phyloP scores from a whole-genome alignment of 1,140 invertebrate species.

The Monomorium pharaonis region DNA sequence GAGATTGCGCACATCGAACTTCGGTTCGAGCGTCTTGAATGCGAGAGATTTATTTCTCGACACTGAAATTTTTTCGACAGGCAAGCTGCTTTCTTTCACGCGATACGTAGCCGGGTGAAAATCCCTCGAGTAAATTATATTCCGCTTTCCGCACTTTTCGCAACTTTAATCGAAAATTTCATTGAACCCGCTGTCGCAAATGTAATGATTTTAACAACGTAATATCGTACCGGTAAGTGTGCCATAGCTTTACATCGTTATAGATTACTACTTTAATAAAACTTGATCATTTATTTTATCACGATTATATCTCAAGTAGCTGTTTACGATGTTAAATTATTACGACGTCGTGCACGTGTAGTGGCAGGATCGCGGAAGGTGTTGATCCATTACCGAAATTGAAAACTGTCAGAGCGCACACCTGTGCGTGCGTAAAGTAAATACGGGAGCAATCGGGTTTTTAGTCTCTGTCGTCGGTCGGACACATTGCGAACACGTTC shows the following conservation, averaged over 20 bases:
- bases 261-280: not conserved
- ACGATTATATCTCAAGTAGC: not conserved
- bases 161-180: constrained; percentile 10
- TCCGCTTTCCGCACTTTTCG: not conserved
- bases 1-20: not conserved
- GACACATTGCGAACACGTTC: constrained; percentile 1
- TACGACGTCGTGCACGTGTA: not conserved
- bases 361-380: not conserved
- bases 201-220: not conserved
- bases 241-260: not conserved
- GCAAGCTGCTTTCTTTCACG: not conserved
- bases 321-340: constrained; percentile 10
- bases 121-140: not conserved
- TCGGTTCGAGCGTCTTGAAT: not conserved
- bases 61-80: not conserved
- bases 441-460: constrained; percentile 59
- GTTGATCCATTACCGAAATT: constrained; percentile 56
- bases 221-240: not conserved
- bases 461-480: constrained; percentile 19
- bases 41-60: constrained; percentile 1
- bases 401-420: constrained; percentile 39
- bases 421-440: constrained; percentile 20
- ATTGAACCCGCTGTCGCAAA: not conserved
- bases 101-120: not conserved
- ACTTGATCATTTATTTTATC: not conserved